Conservation (phyloP, 2,113 vertebrate species). For the Notothenia rossii region DNA sequence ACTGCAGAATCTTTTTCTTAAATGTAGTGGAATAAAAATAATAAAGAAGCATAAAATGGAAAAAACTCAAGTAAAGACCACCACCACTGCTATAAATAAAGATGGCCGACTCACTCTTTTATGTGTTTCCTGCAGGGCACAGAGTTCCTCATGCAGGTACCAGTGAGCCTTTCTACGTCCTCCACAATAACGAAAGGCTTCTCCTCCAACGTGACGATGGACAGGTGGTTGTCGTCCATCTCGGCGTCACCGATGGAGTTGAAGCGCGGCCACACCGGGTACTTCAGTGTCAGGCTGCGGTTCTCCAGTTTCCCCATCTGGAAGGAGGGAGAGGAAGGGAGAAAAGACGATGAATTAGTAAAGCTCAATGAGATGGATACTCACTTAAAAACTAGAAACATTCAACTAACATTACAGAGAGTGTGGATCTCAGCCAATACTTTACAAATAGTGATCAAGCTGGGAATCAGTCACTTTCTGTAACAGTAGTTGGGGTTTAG, state of each 20-base stretch:
- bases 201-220: constrained; percentile 98
- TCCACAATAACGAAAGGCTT: constrained; percentile 98
- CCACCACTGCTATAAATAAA: background rate
- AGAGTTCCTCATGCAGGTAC: constrained; percentile 96
- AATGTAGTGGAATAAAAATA: too few relatives aligned
- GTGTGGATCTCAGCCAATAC: constrained; percentile 10
- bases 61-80: too few relatives aligned
- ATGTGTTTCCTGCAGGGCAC: constrained; percentile 96
- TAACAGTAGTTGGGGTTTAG: constrained; percentile 10
- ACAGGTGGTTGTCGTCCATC: constrained; percentile 95
- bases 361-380: background rate
- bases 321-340: constrained; percentile 8
- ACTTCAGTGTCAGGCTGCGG: constrained; percentile 92
- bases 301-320: constrained; percentile 99
- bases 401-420: constrained; percentile 5
- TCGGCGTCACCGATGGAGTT: constrained; percentile 94
- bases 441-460: constrained; percentile 14
- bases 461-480: constrained; percentile 20
- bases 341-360: background rate
- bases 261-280: constrained; percentile 96
- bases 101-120: constrained; percentile 89
- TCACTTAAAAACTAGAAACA: background rate
- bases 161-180: constrained; percentile 94
- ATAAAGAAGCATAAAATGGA: too few relatives aligned
- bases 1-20: too few relatives aligned